Evolutionary conservation across 2,888 invertebrate species (phyloP).

Genomic region (Halictus ligatus): DNA sequence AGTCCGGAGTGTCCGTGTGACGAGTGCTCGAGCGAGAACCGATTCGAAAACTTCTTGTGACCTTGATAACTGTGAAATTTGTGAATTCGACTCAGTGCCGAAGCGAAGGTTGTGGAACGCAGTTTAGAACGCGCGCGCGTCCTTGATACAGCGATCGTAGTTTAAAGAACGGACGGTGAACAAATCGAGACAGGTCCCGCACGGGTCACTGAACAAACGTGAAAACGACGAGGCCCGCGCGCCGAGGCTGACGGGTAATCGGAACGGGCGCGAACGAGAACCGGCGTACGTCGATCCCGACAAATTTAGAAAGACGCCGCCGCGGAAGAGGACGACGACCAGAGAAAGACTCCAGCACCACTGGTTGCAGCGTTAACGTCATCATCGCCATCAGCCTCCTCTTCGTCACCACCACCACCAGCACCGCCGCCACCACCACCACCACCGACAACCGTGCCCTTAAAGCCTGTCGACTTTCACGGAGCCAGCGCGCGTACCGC

Average conservation of each 20-base stretch:
- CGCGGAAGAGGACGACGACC: slow-evolving; percentile 53
- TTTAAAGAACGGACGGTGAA: background rate
- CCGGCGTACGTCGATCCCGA: slow-evolving; percentile 13
- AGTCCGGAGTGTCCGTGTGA: too few relatives aligned
- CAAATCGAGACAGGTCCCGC: background rate
- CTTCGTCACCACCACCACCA: slow-evolving; percentile 57
- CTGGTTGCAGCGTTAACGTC: slow-evolving; percentile 72
- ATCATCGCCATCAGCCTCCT: slow-evolving; percentile 74
- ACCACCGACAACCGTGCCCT: slow-evolving; percentile 51
- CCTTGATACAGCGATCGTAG: background rate
- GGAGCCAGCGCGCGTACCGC: slow-evolving; percentile 15
- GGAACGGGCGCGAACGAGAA: slow-evolving; percentile 11
- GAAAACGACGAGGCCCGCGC: background rate
- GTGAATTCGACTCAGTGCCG: too few relatives aligned
- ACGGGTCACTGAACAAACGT: background rate
- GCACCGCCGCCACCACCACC: slow-evolving; percentile 31
- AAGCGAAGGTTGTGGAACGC: background rate
- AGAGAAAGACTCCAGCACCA: slow-evolving; percentile 66
- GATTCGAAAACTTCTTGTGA: too few relatives aligned
- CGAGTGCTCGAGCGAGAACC: too few relatives aligned
- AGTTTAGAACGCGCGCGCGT: background rate
- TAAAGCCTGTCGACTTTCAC: slow-evolving; percentile 55
- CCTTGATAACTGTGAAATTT: too few relatives aligned
- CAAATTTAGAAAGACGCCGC: slow-evolving; percentile 35
- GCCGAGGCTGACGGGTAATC: background rate